A percentile compares a stretch with the other conserved stretches of the same genome.
Conservation (phyloP, 2,888 invertebrate genomes). For the Prosapia bicincta region DNA sequence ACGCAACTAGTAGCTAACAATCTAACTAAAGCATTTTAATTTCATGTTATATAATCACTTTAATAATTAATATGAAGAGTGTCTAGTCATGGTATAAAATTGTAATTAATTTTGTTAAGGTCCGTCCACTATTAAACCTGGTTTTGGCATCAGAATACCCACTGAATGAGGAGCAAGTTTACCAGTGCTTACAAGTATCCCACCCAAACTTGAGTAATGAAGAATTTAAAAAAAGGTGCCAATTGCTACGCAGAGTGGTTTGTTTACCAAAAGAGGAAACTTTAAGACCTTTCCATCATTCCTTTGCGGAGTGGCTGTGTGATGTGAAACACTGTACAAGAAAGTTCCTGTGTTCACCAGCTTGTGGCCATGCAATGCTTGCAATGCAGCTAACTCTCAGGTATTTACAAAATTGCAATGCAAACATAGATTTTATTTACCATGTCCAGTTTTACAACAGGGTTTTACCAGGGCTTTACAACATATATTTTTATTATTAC, state of each 20-base stretch:
- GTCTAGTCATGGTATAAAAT: no score
- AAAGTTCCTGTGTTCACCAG: constrained; percentile 83
- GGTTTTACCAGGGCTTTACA: no score
- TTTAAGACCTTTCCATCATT: constrained; percentile 84
- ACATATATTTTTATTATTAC: no score
- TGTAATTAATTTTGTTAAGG: no score
- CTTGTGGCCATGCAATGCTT: constrained; percentile 84
- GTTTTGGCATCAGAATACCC: constrained; percentile 83
- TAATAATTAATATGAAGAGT: no score
- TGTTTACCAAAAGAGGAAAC: constrained; percentile 51
- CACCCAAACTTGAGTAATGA: constrained; percentile 73
- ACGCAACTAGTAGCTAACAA: no score
- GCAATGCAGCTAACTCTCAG: constrained; percentile 69
- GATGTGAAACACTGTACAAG: constrained; percentile 98
- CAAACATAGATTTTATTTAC: no score
- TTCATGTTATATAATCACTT: no score
- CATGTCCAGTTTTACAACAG: no score
- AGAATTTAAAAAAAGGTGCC: constrained; percentile 75
- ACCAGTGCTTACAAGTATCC: constrained; percentile 75
- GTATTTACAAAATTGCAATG: no score
- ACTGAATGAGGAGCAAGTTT: constrained; percentile 76
- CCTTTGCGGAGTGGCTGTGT: constrained; percentile 90
- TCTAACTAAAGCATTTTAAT: no score
- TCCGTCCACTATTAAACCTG: constrained; percentile 78
- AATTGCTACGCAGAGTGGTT: constrained; percentile 65